Evolutionary conservation across 2,888 invertebrate species (phyloP).

Genomic region (Tenthredo amoena): DNA sequence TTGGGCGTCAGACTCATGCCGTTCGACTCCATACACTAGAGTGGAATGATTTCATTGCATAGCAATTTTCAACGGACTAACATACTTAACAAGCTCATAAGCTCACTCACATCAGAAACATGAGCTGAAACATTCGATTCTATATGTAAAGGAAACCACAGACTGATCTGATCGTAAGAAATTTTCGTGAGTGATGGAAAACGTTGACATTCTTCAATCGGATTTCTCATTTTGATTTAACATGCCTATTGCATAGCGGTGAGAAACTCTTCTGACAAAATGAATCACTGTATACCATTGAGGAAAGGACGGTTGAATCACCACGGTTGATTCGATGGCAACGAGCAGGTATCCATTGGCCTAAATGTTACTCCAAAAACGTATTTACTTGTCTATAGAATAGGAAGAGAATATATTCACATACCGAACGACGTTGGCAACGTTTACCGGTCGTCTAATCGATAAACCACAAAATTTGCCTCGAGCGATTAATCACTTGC

Average conservation of each 20-base stretch:
- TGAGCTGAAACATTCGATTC: neutral
- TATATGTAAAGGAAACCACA: neutral
- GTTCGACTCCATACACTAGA: neutral
- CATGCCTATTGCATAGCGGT: neutral
- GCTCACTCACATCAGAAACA: neutral
- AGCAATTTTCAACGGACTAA: slow-evolving; percentile 14
- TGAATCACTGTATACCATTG: slow-evolving; percentile 29
- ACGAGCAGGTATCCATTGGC: neutral
- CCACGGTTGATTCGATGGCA: neutral
- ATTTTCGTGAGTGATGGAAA: neutral
- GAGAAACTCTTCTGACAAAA: slow-evolving; percentile 5
- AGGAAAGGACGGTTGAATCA: slow-evolving; percentile 32
- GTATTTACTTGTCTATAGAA: slow-evolving; percentile 4
- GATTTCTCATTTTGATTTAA: neutral
- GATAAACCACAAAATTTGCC: slow-evolving; percentile 12
- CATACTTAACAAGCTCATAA: neutral
- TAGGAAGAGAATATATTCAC: neutral
- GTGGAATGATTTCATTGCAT: slow-evolving; percentile 34
- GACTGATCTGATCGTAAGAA: neutral
- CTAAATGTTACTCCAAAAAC: neutral
- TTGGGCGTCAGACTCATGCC: neutral
- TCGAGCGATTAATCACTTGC: slow-evolving; percentile 35
- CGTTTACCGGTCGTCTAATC: slow-evolving; percentile 11
- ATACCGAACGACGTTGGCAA: slow-evolving; percentile 9
- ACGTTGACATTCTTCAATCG: neutral